phyloP scores from a whole-genome alignment of 53 echinoderm and acorn worm genomes.

The Glandiceps talaboti region DNA sequence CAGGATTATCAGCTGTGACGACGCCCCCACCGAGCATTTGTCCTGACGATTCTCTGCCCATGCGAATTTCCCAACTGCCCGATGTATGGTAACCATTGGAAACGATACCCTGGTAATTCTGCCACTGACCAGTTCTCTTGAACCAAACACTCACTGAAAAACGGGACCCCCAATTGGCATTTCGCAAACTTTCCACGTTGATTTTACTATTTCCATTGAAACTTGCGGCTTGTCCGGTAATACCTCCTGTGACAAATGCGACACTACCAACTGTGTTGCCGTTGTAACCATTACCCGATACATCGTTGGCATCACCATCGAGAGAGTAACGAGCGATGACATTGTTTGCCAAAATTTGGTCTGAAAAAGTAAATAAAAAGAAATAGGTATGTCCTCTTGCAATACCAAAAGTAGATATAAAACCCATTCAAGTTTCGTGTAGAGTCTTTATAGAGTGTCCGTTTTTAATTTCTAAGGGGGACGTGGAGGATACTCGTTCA shows the following conservation, averaged over 20 bases:
- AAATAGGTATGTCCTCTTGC: too few relatives aligned
- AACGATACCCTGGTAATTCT: slow-evolving; percentile 41
- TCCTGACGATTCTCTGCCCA: slow-evolving; percentile 37
- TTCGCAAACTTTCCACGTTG: slow-evolving; percentile 18
- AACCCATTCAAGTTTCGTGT: too few relatives aligned
- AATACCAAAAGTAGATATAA: too few relatives aligned
- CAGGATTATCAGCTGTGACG: slow-evolving; percentile 13
- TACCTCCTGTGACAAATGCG: not conserved
- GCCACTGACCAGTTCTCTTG: slow-evolving; percentile 29
- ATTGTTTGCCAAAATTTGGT: too few relatives aligned
- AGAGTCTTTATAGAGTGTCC: too few relatives aligned
- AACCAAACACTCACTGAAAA: slow-evolving; percentile 67
- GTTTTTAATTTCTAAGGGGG: too few relatives aligned
- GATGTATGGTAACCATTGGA: slow-evolving; percentile 33
- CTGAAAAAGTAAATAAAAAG: too few relatives aligned
- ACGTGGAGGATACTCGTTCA: too few relatives aligned
- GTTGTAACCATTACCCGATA: not conserved
- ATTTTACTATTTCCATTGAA: slow-evolving; percentile 41
- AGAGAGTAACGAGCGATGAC: not conserved
- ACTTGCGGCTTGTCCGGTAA: slow-evolving; percentile 25
- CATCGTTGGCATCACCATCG: not conserved
- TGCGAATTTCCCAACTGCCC: slow-evolving; percentile 68
- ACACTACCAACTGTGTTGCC: too few relatives aligned
- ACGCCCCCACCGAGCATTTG: slow-evolving; percentile 37
- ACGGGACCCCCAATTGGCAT: slow-evolving; percentile 26